phyloP scores from a whole-genome alignment of 2,888 invertebrate species.

The Nymphalis polychloros region DNA sequence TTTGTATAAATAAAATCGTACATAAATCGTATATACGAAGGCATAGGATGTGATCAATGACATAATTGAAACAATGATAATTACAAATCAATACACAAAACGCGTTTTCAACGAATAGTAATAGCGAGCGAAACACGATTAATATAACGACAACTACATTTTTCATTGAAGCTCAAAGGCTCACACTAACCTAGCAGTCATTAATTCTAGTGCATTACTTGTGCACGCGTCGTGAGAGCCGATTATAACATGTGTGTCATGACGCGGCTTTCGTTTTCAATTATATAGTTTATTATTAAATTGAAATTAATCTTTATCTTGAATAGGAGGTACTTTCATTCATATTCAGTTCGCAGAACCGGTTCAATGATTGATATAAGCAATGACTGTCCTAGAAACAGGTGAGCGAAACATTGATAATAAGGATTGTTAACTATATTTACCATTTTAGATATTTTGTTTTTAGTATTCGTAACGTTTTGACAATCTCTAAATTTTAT shows the following conservation, averaged over 20 bases:
- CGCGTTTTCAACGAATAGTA: not conserved
- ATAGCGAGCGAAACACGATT: not conserved
- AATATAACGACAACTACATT: constrained; percentile 6
- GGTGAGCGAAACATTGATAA: constrained; percentile 29
- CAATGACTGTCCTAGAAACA: constrained; percentile 29
- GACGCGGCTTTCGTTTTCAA: constrained; percentile 10
- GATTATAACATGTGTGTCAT: not conserved
- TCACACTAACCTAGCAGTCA: constrained; percentile 58
- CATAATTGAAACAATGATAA: not conserved
- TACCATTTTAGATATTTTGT: constrained; percentile 5
- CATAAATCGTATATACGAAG: not conserved
- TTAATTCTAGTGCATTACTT: constrained; percentile 53
- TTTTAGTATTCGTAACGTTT: not conserved
- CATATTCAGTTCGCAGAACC: constrained; percentile 17
- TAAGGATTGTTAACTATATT: constrained; percentile 1
- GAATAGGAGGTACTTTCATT: constrained; percentile 9
- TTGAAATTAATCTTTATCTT: constrained; percentile 1
- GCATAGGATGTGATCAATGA: not conserved
- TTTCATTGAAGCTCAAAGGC: constrained; percentile 55
- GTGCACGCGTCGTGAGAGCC: constrained; percentile 51
- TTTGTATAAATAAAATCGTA: too few relatives aligned
- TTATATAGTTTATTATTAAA: constrained; percentile 10
- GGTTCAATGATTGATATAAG: constrained; percentile 29
- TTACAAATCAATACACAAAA: not conserved
- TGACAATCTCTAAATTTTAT: too few relatives aligned